A percentile compares a stretch with the other conserved stretches of the same genome.
phyloP scores from a whole-genome alignment of 1,140 invertebrate genomes.

The Trialeurodes vaporariorum region DNA sequence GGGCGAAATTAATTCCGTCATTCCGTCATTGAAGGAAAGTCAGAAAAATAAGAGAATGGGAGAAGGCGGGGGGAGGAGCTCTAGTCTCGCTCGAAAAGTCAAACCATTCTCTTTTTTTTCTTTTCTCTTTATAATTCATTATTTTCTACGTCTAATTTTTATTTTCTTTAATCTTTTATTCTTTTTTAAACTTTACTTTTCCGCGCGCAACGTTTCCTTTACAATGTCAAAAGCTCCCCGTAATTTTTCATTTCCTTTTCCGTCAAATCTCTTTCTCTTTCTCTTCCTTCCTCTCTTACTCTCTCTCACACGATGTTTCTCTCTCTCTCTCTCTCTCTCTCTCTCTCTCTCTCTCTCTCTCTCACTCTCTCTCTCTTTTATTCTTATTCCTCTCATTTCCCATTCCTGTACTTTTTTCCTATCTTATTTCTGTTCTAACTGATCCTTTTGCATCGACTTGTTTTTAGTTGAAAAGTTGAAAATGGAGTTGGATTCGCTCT shows the following conservation, averaged over 20 bases:
- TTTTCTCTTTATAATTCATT: no score
- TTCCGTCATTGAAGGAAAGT: no score
- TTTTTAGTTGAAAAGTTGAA: neutral
- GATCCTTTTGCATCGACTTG: neutral
- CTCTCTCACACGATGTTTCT: neutral
- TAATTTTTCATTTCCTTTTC: slow-evolving; percentile 1
- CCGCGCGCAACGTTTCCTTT: neutral
- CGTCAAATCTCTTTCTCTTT: neutral
- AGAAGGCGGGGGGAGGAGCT: neutral
- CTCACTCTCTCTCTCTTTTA: neutral
- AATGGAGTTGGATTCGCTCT: neutral
- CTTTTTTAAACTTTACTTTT: neutral
- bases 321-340: neutral
- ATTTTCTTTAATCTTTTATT: slow-evolving; percentile 1
- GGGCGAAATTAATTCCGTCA: neutral
- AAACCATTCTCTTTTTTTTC: neutral
- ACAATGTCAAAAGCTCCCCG: neutral
- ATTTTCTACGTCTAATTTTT: neutral
- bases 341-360: neutral
- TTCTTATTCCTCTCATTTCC: no score
- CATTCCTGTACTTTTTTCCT: neutral
- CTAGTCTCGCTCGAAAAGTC: neutral
- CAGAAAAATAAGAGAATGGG: no score
- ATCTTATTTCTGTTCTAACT: no score
- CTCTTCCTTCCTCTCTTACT: neutral